These are phyloP conservation scores for Trematocara nigrifrons DNA, from an alignment of 2,113 vertebrate genomes.

Conservation along the genomic window DNA sequence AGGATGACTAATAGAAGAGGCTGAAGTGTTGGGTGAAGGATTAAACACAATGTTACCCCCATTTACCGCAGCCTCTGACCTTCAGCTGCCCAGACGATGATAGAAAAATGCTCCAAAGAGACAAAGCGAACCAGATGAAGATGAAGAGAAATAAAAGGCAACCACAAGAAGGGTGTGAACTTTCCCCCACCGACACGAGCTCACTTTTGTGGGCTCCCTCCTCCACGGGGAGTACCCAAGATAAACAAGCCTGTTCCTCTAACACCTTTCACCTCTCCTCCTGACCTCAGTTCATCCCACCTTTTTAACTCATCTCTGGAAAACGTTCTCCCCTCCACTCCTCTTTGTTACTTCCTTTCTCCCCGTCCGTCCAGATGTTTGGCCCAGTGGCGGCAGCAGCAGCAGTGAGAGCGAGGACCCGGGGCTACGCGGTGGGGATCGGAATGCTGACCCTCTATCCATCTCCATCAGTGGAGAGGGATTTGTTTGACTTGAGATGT, in stretches of 20 bases:
- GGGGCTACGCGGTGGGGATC: slow-evolving; percentile 15
- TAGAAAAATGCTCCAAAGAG: slow-evolving; percentile 4
- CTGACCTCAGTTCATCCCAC: slow-evolving; percentile 29
- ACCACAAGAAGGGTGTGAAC: slow-evolving; percentile 25
- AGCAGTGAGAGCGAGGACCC: slow-evolving; percentile 10
- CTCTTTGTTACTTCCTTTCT: slow-evolving; percentile 11
- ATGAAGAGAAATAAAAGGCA: slow-evolving; percentile 17
- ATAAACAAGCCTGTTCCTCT: slow-evolving; percentile 47
- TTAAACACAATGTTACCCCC: slow-evolving; percentile 1
- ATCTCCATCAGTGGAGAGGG: slow-evolving; percentile 68
- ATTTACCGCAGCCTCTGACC: slow-evolving; percentile 12
- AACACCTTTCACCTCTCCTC: slow-evolving; percentile 46
- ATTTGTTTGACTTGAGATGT: slow-evolving; percentile 70
- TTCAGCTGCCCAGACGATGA: slow-evolving; percentile 10
- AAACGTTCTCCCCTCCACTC: neutral
- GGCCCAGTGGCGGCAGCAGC: slow-evolving; percentile 1
- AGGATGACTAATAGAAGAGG: neutral
- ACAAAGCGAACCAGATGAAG: slow-evolving; percentile 18
- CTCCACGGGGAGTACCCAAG: slow-evolving; percentile 38
- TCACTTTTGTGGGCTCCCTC: slow-evolving; percentile 31
- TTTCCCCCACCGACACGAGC: slow-evolving; percentile 21
- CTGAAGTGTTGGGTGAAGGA: neutral
- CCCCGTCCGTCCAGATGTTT: slow-evolving; percentile 52
- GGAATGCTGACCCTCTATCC: slow-evolving; percentile 72
- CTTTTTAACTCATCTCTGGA: neutral